Evolutionary conservation across 2,888 invertebrate species (phyloP).

Genomic region (Azorinus chamasolen): DNA sequence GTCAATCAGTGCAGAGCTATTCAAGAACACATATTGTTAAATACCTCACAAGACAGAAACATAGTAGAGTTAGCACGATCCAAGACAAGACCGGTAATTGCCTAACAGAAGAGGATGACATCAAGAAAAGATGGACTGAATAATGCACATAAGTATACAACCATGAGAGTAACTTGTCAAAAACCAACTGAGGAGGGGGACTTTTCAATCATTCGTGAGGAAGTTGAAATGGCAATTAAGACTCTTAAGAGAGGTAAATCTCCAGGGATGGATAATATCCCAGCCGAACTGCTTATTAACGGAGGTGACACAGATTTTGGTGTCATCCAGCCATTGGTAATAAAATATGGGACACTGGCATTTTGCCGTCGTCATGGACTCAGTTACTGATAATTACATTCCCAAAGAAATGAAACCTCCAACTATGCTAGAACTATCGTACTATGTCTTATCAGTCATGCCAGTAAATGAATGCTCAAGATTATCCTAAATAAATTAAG

Average conservation of each 20-base stretch:
- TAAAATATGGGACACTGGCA: slow-evolving; percentile 22
- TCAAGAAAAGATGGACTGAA: slow-evolving; percentile 33
- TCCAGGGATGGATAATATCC: slow-evolving; percentile 44
- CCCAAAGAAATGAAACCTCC: too few species aligned
- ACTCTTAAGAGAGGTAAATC: slow-evolving; percentile 53
- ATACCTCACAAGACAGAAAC: too few species aligned
- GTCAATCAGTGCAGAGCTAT: slow-evolving; percentile 13
- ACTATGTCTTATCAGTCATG: slow-evolving; percentile 45
- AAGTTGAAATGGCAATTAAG: slow-evolving; percentile 42
- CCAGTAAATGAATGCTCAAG: slow-evolving; percentile 41
- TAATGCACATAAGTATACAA: too few species aligned
- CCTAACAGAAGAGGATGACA: slow-evolving; percentile 29
- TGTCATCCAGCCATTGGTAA: slow-evolving; percentile 1
- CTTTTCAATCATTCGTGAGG: slow-evolving; percentile 27
- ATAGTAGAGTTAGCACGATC: slow-evolving; percentile 22
- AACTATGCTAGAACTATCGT: slow-evolving; percentile 42
- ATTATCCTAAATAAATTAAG: too few species aligned
- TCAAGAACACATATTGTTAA: background rate
- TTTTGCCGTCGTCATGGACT: too few species aligned
- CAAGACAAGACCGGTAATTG: slow-evolving; percentile 28
- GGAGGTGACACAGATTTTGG: slow-evolving; percentile 13
- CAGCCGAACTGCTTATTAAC: slow-evolving; percentile 37
- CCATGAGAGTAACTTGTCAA: slow-evolving; percentile 10
- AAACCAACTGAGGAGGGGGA: slow-evolving; percentile 8
- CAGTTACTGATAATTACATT: too few species aligned